A percentile compares a stretch with the other conserved stretches of the same genome.
Evolutionary conservation across 2,113 vertebrate genomes (phyloP).

Genomic region (Lampris incognitus): DNA sequence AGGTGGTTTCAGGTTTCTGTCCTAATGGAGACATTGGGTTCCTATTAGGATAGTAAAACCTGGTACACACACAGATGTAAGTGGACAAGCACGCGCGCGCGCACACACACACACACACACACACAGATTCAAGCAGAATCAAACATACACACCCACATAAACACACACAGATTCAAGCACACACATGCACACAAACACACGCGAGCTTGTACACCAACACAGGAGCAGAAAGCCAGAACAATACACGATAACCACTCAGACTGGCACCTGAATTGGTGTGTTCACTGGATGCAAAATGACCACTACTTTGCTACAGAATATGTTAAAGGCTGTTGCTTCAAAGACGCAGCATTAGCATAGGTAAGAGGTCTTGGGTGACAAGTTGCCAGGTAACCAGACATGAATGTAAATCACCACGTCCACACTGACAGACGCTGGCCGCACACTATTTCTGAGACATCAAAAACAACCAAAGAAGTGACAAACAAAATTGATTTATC

Average conservation of each 20-base stretch:
- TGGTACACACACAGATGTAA: no score
- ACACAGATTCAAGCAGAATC: neutral
- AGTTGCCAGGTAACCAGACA: conserved; percentile 51
- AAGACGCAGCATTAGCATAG: conserved; percentile 52
- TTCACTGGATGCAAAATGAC: conserved; percentile 24
- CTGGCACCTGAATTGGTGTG: conserved; percentile 3
- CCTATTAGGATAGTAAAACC: no score
- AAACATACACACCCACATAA: no score
- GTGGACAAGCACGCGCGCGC: conserved; percentile 5
- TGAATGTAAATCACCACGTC: conserved; percentile 34
- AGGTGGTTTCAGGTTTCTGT: no score
- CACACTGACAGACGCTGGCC: conserved; percentile 1
- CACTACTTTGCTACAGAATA: conserved; percentile 46
- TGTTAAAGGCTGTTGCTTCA: conserved; percentile 49
- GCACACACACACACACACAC: neutral
- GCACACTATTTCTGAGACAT: neutral
- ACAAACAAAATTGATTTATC: neutral
- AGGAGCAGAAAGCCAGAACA: neutral
- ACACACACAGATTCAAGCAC: neutral
- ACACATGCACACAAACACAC: no score
- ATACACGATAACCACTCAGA: conserved; percentile 26
- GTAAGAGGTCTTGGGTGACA: conserved; percentile 6
- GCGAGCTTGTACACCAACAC: no score
- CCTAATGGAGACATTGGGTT: no score
- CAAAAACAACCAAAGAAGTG: neutral